Evolutionary conservation across 2,888 invertebrate genomes (phyloP).

Genomic region (Chalcosyrphus nemorum): DNA sequence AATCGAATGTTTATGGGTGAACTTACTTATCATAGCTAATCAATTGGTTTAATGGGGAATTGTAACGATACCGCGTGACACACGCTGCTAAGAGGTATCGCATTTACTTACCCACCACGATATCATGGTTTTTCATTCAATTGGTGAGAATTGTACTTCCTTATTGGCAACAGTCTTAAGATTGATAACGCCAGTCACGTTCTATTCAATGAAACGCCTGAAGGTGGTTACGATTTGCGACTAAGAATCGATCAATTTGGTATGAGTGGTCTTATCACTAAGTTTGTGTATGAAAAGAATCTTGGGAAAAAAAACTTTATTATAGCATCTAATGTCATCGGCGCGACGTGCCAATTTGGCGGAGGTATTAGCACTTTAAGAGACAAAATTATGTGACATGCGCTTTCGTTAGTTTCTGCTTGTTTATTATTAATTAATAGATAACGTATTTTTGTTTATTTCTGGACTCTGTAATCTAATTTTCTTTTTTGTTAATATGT

Average conservation of each 20-base stretch:
- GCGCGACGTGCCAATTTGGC: neutral
- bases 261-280: too few relatives aligned
- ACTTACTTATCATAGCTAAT: neutral
- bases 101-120: neutral
- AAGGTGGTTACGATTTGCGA: too few relatives aligned
- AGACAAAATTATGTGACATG: too few relatives aligned
- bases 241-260: neutral
- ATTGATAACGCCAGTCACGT: conserved; percentile 6
- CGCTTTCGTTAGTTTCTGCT: neutral
- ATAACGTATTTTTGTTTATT: neutral
- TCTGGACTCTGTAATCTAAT: neutral
- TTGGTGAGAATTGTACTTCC: neutral
- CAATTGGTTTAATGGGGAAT: too few relatives aligned
- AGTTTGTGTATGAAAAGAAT: neutral
- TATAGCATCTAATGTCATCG: neutral
- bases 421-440: neutral
- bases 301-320: neutral
- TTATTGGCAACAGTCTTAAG: neutral
- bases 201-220: neutral
- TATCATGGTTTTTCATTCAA: neutral
- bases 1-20: neutral
- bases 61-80: too few relatives aligned
- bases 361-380: neutral
- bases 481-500: neutral
- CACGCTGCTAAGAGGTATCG: neutral